These are phyloP conservation scores for Drosophila repletoides DNA, from an alignment of 1,140 invertebrate genomes.

Conservation along the genomic window DNA sequence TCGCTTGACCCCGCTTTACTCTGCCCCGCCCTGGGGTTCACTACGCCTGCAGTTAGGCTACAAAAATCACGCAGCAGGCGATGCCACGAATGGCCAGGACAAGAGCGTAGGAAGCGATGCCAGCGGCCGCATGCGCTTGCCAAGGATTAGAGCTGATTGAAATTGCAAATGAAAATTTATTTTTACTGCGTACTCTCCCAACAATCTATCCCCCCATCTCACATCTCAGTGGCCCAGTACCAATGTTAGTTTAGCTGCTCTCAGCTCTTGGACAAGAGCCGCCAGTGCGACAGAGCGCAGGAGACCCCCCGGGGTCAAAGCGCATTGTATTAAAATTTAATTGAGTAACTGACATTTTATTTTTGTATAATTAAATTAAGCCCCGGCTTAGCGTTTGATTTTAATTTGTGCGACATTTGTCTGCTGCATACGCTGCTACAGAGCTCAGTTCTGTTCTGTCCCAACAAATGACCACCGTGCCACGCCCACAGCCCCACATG, in stretches of 20 bases:
- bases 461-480: conserved; percentile 33
- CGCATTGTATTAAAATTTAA: conserved; percentile 77
- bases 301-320: conserved; percentile 24
- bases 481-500: neutral
- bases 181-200: conserved; percentile 60
- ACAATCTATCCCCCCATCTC: conserved; percentile 6
- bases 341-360: conserved; percentile 81
- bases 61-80: conserved; percentile 72
- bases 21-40: neutral
- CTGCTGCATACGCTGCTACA: conserved; percentile 26
- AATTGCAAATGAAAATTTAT: conserved; percentile 82
- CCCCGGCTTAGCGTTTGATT: conserved; percentile 78
- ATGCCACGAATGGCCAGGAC: neutral
- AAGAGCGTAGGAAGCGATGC: conserved; percentile 13
- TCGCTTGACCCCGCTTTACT: conserved; percentile 10
- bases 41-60: conserved; percentile 70
- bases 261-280: conserved; percentile 36
- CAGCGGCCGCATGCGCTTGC: conserved; percentile 70
- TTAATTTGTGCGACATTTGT: conserved; percentile 81
- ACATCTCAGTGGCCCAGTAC: neutral
- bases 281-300: neutral
- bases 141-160: conserved; percentile 81
- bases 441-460: conserved; percentile 42
- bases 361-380: conserved; percentile 81
- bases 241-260: conserved; percentile 75